These are phyloP conservation scores for Bradypodion ventrale DNA, from an alignment of 2,797 vertebrate species.

Conservation along the genomic window DNA sequence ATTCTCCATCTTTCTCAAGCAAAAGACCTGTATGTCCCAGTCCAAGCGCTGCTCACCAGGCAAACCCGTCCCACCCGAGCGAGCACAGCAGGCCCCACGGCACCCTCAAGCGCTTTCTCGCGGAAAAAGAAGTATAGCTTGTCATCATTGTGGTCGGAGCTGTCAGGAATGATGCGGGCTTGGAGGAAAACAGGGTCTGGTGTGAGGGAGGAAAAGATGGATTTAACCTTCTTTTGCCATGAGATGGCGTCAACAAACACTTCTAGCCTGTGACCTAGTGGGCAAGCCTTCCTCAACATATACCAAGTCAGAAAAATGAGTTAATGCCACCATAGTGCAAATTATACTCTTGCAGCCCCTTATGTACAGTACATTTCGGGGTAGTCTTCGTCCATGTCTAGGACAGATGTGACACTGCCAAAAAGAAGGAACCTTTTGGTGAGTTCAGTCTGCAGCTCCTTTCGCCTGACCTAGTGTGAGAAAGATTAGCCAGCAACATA, in stretches of 20 bases:
- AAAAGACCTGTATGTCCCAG: background rate
- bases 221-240: background rate
- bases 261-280: too few species aligned
- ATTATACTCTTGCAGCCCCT: background rate
- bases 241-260: background rate
- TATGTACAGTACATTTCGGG: too few species aligned
- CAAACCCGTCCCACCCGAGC: constrained; percentile 84
- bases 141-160: constrained; percentile 82
- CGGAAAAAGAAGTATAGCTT: constrained; percentile 88
- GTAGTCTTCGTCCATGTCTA: too few species aligned
- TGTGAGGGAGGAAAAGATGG: background rate
- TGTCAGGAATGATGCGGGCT: constrained; percentile 83
- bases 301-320: background rate
- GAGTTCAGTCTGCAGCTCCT: too few species aligned
- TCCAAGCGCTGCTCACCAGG: constrained; percentile 75
- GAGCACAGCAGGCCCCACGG: constrained; percentile 77
- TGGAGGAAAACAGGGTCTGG: constrained; percentile 84
- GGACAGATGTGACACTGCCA: too few species aligned
- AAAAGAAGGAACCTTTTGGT: too few species aligned
- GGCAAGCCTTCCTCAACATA: background rate
- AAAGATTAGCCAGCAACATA: too few species aligned
- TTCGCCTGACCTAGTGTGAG: too few species aligned
- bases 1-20: background rate
- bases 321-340: background rate
- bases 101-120: constrained; percentile 82